Evolutionary conservation across 2,888 invertebrate species (phyloP), one percentile per base, ranked within the genome.

Genomic region (Minunthozetes semirufus): DNA sequence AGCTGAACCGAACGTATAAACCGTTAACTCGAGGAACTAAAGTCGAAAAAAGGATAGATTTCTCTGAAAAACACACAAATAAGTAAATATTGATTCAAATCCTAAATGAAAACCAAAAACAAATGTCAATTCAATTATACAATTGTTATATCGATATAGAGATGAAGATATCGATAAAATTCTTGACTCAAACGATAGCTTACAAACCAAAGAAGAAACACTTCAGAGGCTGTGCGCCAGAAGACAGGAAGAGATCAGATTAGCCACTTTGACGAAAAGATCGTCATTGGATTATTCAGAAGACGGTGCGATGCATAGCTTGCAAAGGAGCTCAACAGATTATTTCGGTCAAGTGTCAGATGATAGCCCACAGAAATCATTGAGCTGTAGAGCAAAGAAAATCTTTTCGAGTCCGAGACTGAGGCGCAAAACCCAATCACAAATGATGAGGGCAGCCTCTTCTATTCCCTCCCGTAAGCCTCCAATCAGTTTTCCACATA

Each of bases 391-490:
- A 13, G 68, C 68, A 11, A 68, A 68, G 19, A 68, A 46, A 22
- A 38, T 68, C 19, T 68, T 68, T 22, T 68, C 48, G 56, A 75
- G 75, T 75, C 75, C 75, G 1, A 53, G 75, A 38, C 33, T 71
- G 29, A 48, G 56, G n/a, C 53, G 46, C 25, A 75, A 75, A 38
- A 75, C 75, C 15, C 75, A 75, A 15, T 73, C 73, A 2, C 73
- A 73, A 70, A 33, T 75, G 33, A 15, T 75, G 42, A 75, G 71
- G 53, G 75, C 75, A n/a, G 75, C 75, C n/a, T 42, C 71, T 8
- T 75, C 75, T 17, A 75, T 75, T 19, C 75, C 75, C 27, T 75
- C 75, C 27, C 53, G 75, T 75, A 71, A 75, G 70, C 42, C 13
- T 42, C 1, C 42, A 42, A 42, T 42, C 5, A 42, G 11, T 42